Evolutionary conservation across 2,888 invertebrate genomes (phyloP), one percentile per base, ranked within the genome.

Genomic region (Sycophila texana): DNA sequence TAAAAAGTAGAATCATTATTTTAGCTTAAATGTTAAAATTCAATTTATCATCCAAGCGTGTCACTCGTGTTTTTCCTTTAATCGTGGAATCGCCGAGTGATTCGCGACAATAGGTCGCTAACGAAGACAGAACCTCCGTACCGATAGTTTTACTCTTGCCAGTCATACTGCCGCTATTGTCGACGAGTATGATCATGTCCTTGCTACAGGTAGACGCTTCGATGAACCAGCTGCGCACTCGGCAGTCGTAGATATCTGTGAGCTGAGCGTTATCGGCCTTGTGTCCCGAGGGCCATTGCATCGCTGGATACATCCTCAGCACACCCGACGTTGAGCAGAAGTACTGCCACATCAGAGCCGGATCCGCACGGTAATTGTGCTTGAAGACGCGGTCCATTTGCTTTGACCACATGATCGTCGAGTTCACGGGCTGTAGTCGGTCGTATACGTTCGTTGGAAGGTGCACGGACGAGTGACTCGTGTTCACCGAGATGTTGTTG

Each of bases 151-250:
- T 92, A 49, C 94, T 91, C 86, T 93, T 92, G 4, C 99, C 99
- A 49, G 95, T 95, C 99, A 99, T 99, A 22, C 98, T 99, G 20
- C 99, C 99, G 68, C 98, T 98, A 77, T 95, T 94, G 89, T 99
- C 99, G 81, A 99, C 92, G 74, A 99, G 92, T 79, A 99, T 98
- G 47, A 99, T 94, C 85, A 99, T 95, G 88, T 99, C 99, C 91
- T 99, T 99, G 12, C 99, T 98, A 86, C 98, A 98, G 0, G 99
- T 98, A 0, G 99, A 98, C 0, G 99, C 99, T 91, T 98, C 97
- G 83, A 99, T 98, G 89, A 98, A 99, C 98, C 98, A 99, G 60
- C 97, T 96, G 78, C 96, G 93, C 63, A 96, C 95, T 74, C 99
- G 93, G 86, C 98, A 98, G 90, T 99, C 99, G 90, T 97, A 99